Percentiles rank a stretch among this genome's conserved stretches.
Evolutionary conservation across 2,113 vertebrate genomes (phyloP).

Genomic region (Pterocles burchelli): DNA sequence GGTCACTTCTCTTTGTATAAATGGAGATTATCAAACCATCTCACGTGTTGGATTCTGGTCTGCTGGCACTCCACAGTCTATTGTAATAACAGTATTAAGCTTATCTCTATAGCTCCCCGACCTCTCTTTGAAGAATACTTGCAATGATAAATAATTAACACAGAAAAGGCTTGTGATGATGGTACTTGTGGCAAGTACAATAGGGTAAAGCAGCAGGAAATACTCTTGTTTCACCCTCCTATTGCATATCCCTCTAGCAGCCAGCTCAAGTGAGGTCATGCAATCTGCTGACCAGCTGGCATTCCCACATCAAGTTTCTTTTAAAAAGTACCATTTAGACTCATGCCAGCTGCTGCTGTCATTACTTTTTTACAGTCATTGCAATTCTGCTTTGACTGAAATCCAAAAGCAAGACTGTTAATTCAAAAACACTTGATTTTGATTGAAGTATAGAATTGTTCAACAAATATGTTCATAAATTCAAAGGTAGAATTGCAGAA

Average conservation of each 20-base stretch:
- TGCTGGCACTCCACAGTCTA: not conserved
- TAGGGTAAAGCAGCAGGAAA: not conserved
- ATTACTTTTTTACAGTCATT: not conserved
- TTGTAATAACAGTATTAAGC: not conserved
- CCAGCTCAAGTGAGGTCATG: not conserved
- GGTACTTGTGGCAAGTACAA: not conserved
- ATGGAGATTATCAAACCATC: not conserved
- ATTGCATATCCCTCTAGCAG: not conserved
- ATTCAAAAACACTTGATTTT: not conserved
- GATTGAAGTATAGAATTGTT: not conserved
- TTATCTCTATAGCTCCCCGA: not conserved
- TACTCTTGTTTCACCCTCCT: not conserved
- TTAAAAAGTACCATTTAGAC: not conserved
- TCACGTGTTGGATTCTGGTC: not conserved
- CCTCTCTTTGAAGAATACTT: not conserved
- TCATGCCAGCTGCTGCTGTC: not conserved
- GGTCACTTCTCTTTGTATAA: not conserved
- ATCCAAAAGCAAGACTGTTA: not conserved
- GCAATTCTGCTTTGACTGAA: not conserved
- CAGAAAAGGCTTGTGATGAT: not conserved
- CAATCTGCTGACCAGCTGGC: constrained; percentile 23
- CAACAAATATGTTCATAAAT: not conserved
- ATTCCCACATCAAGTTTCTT: not conserved
- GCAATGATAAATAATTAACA: not conserved
- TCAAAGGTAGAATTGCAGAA: not conserved